phyloP scores from a whole-genome alignment of 2,113 vertebrate species.

The Bujurquina vittata region DNA sequence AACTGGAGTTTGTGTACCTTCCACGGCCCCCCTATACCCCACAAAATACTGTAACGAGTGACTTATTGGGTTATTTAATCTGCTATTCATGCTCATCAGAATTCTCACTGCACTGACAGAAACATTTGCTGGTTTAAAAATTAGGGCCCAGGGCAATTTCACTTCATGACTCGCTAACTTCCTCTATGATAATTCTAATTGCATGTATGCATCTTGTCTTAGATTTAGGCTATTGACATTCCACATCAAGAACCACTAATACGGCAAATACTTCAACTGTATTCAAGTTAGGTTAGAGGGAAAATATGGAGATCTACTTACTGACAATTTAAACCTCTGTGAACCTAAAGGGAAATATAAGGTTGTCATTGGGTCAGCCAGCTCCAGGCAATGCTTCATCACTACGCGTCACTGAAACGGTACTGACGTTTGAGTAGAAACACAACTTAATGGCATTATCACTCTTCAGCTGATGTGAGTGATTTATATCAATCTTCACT shows the following conservation, averaged over 20 bases:
- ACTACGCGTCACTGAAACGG: neutral
- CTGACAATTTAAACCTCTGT: constrained; percentile 20
- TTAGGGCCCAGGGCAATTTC: constrained; percentile 31
- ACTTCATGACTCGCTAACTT: constrained; percentile 39
- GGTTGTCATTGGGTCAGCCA: neutral
- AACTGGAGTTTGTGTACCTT: constrained; percentile 11
- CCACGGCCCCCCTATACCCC: neutral
- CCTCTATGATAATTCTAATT: constrained; percentile 39
- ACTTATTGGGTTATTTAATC: constrained; percentile 42
- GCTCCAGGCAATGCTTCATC: constrained; percentile 9
- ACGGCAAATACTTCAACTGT: neutral
- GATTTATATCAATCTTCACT: neutral
- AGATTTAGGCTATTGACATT: constrained; percentile 52
- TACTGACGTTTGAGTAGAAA: neutral
- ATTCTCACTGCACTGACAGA: constrained; percentile 26
- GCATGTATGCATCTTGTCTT: constrained; percentile 46
- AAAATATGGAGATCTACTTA: constrained; percentile 16
- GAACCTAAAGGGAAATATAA: neutral
- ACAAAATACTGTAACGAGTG: constrained; percentile 39
- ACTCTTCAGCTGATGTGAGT: neutral
- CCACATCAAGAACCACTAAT: constrained; percentile 31
- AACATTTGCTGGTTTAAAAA: constrained; percentile 35
- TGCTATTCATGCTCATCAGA: constrained; percentile 41
- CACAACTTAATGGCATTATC: neutral
- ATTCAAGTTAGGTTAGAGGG: neutral